Conservation (phyloP, 2,888 invertebrate genomes). For the Tetanocera ferruginea region DNA sequence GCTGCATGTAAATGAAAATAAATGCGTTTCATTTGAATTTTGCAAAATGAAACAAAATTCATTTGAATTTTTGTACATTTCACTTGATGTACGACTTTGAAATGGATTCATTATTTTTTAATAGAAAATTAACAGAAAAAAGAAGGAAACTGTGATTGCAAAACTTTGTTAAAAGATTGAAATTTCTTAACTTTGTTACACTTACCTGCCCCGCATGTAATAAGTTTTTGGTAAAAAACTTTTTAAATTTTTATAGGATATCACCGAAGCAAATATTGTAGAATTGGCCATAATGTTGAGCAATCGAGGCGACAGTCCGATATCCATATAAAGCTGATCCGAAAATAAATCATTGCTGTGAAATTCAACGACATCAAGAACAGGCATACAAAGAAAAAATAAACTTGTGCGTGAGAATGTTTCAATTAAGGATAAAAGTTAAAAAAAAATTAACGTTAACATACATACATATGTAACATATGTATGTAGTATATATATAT, state of each 20-base stretch:
- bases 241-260: conserved; percentile 69
- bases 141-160: too few relatives aligned
- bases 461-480: too few relatives aligned
- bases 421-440: too few relatives aligned
- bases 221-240: conserved; percentile 69
- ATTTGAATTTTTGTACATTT: background rate
- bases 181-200: background rate
- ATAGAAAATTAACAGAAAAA: background rate
- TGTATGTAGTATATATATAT: too few relatives aligned
- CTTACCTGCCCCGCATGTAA: conserved; percentile 69
- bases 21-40: too few relatives aligned
- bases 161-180: too few relatives aligned
- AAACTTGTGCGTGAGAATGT: background rate
- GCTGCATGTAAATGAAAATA: background rate
- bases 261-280: conserved; percentile 68
- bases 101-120: background rate
- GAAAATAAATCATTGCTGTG: conserved; percentile 68
- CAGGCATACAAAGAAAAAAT: conserved; percentile 5
- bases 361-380: background rate
- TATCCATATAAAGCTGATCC: conserved; percentile 69
- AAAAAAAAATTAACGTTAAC: too few relatives aligned
- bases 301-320: conserved; percentile 63
- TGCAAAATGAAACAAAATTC: background rate
- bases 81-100: background rate
- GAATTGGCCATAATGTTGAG: conserved; percentile 67